Evolutionary conservation across 2,113 vertebrate genomes (phyloP).

Genomic region (Corvus hawaiiensis): DNA sequence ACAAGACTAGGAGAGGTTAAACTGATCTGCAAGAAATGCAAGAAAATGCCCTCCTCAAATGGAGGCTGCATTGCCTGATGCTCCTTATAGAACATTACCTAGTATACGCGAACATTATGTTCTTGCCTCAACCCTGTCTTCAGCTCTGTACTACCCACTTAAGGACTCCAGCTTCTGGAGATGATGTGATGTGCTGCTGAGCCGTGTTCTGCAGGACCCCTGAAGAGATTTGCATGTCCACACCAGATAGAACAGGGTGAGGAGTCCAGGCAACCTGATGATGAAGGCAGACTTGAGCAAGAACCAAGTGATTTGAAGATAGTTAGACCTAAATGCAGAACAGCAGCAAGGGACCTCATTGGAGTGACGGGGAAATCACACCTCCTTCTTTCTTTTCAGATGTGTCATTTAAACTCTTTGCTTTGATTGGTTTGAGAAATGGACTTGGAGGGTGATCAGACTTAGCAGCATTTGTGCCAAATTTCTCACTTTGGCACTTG

Average conservation of each 20-base stretch:
- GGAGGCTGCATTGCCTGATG: background rate
- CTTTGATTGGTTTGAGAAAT: background rate
- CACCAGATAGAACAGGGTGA: background rate
- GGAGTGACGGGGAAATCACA: background rate
- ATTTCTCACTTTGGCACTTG: background rate
- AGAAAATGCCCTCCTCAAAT: background rate
- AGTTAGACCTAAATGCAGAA: background rate
- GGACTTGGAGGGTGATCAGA: background rate
- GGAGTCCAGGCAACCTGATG: background rate
- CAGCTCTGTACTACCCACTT: background rate
- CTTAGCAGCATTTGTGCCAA: background rate
- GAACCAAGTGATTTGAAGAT: background rate
- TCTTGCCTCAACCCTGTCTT: background rate
- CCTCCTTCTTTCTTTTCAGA: background rate
- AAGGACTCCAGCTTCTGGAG: background rate
- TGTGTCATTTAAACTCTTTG: background rate
- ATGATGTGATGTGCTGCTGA: background rate
- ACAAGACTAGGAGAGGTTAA: background rate
- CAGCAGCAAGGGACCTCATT: background rate
- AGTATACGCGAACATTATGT: background rate
- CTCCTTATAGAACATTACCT: background rate
- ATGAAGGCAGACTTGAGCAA: background rate
- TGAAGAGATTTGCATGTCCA: background rate
- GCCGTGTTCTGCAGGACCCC: rapidly evolving
- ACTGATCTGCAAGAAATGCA: background rate